Evolutionary conservation across 2,888 invertebrate genomes (phyloP), one percentile per base, ranked within the genome.

Genomic region (Cabera pusaria): DNA sequence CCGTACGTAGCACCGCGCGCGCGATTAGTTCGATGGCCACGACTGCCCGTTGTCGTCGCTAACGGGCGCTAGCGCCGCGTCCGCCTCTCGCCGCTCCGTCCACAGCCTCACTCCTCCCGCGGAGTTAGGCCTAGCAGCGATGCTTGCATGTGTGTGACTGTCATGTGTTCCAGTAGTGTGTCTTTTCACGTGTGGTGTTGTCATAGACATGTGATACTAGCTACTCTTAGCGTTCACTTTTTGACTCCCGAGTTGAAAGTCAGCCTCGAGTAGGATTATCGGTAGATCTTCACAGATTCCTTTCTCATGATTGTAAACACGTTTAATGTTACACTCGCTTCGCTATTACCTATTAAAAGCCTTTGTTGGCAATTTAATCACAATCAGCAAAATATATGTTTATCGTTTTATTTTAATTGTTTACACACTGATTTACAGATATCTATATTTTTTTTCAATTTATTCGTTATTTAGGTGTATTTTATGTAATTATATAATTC

Each of bases 1-100:
- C 71, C 76, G 72, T 71, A 66, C 69, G 59, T 69, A 67, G 68
- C 69, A 70, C 67, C 57, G 71, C 67, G 59, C 68, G 73, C 57
- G 71, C 67, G 59, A 68, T 74, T 79, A 80, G 77, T 71, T 72
- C 81, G 63, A 80, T 80, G 82, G 81, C 79, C 81, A 81, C 70
- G 73, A 72, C 52, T 19, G 20, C 22, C 16, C 29, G 33, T 12
- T 56, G 52, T 17, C 38, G 49, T 47, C 29, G 29, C 27, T 23
- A 22, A 32, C 26, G 32, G 21, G 7, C 10, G 19, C 21, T 6
- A 10, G 31, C 17, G 19, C 20, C n/a, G 9, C 34, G 31, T 6
- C 10, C 34, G 45, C 40, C 29, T n/a, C 26, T 14, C 19, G 19
- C 10, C 22, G 16, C 18, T 10, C 21, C n/a, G 22, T 14, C 11